A percentile compares a stretch with the other conserved stretches of the same genome.
phyloP scores from a whole-genome alignment of 2,888 invertebrate genomes.

The Tortricodes alternella region DNA sequence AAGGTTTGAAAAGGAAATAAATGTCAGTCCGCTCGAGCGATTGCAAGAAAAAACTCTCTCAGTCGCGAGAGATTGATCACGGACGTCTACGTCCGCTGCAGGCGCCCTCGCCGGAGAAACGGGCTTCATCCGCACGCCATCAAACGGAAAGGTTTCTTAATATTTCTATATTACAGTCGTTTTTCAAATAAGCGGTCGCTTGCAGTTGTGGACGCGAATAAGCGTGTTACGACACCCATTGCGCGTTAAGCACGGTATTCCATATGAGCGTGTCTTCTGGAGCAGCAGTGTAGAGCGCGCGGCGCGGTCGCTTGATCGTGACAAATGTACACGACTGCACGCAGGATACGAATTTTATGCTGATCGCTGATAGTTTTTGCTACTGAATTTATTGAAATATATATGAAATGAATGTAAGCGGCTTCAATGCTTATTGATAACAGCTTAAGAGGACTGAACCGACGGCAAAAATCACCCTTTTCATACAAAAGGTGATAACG shows the following conservation, averaged over 20 bases:
- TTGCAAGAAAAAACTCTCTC: constrained; percentile 27
- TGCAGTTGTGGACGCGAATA: background rate
- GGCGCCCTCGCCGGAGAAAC: too few relatives aligned
- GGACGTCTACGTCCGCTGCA: constrained; percentile 22
- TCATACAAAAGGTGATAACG: too few relatives aligned
- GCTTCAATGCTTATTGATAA: constrained; percentile 17
- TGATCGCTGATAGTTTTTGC: constrained; percentile 29
- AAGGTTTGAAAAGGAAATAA: constrained; percentile 30
- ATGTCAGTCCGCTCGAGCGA: constrained; percentile 28
- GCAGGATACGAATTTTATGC: constrained; percentile 28
- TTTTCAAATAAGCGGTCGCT: background rate
- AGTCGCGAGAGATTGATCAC: constrained; percentile 27
- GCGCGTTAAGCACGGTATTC: background rate
- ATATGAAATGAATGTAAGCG: constrained; percentile 18
- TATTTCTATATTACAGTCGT: background rate
- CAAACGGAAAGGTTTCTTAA: background rate
- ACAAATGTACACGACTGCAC: constrained; percentile 25
- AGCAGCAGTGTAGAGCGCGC: background rate
- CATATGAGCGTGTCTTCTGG: background rate
- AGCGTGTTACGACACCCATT: constrained; percentile 25
- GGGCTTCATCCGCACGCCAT: background rate
- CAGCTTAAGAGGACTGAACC: too few relatives aligned
- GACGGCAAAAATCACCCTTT: too few relatives aligned
- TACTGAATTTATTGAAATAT: too few relatives aligned
- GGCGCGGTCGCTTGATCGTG: background rate